A percentile compares a stretch with the other conserved stretches of the same genome.
phyloP scores from a whole-genome alignment of 2,888 invertebrate genomes.

The Scaptomyza flava region DNA sequence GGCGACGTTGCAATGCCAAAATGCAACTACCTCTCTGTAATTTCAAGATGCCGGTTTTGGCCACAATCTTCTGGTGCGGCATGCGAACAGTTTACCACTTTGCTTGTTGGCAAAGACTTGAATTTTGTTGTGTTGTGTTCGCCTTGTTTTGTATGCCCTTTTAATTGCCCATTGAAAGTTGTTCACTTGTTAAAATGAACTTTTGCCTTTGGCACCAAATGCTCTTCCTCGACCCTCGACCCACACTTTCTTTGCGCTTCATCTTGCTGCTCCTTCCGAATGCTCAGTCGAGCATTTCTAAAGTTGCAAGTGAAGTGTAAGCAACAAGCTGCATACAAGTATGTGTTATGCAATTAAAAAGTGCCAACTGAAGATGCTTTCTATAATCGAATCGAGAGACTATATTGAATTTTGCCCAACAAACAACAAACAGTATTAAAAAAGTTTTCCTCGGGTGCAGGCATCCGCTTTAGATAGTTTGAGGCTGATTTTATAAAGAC shows the following conservation, averaged over 20 bases:
- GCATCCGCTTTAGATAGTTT: not conserved
- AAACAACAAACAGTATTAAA: conserved; percentile 23
- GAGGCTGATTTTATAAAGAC: too few species aligned
- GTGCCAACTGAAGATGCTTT: conserved; percentile 33
- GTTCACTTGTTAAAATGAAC: conserved; percentile 79
- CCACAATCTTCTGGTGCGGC: conserved; percentile 1
- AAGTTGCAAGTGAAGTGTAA: conserved; percentile 57
- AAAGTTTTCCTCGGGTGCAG: conserved; percentile 5
- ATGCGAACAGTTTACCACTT: conserved; percentile 26
- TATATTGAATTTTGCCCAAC: conserved; percentile 44
- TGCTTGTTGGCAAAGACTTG: conserved; percentile 40
- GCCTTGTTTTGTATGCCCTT: conserved; percentile 84
- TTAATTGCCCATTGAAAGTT: conserved; percentile 79
- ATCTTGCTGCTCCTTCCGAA: not conserved
- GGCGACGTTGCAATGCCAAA: conserved; percentile 74
- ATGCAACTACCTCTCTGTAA: not conserved
- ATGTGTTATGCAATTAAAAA: conserved; percentile 74
- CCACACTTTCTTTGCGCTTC: not conserved
- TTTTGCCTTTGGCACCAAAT: conserved; percentile 58
- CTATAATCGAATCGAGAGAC: conserved; percentile 48
- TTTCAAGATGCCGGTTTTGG: not conserved
- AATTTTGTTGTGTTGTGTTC: conserved; percentile 41
- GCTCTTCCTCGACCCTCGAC: not conserved
- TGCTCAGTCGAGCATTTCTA: conserved; percentile 9
- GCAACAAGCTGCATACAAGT: conserved; percentile 66